These are phyloP conservation scores for Alligator mississippiensis DNA, from an alignment of 2,113 vertebrate genomes.

Conservation along the genomic window DNA sequence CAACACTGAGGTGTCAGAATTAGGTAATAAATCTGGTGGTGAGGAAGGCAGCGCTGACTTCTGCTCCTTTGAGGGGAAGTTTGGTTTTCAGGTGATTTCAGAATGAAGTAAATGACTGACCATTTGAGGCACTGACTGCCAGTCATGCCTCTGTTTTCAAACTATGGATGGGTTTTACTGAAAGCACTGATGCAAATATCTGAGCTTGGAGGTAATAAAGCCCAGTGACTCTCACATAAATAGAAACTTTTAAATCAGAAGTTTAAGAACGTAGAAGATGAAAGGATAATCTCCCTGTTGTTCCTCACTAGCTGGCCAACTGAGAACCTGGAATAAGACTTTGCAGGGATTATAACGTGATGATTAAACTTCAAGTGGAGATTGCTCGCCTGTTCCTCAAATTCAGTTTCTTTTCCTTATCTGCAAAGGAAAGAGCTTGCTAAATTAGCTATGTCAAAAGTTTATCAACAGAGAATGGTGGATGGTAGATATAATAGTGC, in stretches of 20 bases:
- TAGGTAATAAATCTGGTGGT: not conserved
- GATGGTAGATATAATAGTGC: constrained; percentile 30
- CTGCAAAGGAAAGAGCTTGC: constrained; percentile 1
- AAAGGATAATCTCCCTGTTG: constrained; percentile 8
- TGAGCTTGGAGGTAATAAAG: no score
- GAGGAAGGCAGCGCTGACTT: not conserved
- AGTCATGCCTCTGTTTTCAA: not conserved
- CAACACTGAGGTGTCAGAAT: not conserved
- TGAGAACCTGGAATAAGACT: constrained; percentile 43
- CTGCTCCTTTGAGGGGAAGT: not conserved
- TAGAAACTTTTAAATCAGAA: constrained; percentile 25
- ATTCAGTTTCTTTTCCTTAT: not conserved
- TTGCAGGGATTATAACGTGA: constrained; percentile 19
- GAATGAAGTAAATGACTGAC: constrained; percentile 2
- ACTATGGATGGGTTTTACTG: constrained; percentile 17
- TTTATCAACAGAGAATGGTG: not conserved
- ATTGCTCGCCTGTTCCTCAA: not conserved
- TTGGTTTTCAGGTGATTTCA: constrained; percentile 30
- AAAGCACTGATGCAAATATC: not conserved
- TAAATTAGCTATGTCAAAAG: not conserved
- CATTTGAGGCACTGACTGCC: not conserved
- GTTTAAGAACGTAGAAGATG: constrained; percentile 8
- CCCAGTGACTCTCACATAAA: not conserved
- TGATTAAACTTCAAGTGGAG: constrained; percentile 47
- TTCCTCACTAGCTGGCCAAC: constrained; percentile 40